Conservation (phyloP, 2,113 vertebrate species). For the Poeciliopsis turrubarensis region DNA sequence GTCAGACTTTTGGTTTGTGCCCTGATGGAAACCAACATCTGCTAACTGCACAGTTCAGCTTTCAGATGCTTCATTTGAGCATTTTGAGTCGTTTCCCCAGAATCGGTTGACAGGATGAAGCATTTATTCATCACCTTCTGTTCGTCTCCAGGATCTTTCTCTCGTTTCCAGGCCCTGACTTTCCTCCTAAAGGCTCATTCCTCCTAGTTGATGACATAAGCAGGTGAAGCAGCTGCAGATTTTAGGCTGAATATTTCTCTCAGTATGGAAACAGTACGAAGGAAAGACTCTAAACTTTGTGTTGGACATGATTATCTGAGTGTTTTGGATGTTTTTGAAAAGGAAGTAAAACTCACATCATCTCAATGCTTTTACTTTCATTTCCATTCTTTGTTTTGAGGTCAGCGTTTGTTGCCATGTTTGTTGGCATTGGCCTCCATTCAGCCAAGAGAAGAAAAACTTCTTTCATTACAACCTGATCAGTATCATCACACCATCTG, state of each 20-base stretch:
- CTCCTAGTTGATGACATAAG: slow-evolving; percentile 16
- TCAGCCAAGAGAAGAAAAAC: slow-evolving; percentile 1
- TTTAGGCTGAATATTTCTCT: background rate
- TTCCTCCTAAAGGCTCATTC: slow-evolving; percentile 14
- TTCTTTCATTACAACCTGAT: slow-evolving; percentile 25
- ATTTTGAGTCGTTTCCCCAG: too few relatives aligned
- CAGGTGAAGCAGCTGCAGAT: background rate
- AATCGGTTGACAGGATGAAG: background rate
- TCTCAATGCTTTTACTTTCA: background rate
- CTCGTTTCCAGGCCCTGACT: background rate
- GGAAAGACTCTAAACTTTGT: slow-evolving; percentile 1
- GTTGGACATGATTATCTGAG: background rate
- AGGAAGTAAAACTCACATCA: slow-evolving; percentile 20
- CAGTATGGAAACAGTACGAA: slow-evolving; percentile 13
- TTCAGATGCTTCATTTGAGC: too few relatives aligned
- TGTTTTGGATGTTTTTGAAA: background rate
- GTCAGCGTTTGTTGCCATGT: slow-evolving; percentile 13
- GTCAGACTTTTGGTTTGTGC: too few relatives aligned
- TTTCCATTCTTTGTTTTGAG: slow-evolving; percentile 14
- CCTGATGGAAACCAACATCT: too few relatives aligned
- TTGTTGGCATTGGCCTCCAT: slow-evolving; percentile 9
- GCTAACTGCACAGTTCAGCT: too few relatives aligned
- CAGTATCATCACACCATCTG: slow-evolving; percentile 35
- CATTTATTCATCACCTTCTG: slow-evolving; percentile 27
- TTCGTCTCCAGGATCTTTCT: slow-evolving; percentile 4